Base-by-base conservation (phyloP, 2,888 invertebrate species). In the Dione vanillae region DNA sequence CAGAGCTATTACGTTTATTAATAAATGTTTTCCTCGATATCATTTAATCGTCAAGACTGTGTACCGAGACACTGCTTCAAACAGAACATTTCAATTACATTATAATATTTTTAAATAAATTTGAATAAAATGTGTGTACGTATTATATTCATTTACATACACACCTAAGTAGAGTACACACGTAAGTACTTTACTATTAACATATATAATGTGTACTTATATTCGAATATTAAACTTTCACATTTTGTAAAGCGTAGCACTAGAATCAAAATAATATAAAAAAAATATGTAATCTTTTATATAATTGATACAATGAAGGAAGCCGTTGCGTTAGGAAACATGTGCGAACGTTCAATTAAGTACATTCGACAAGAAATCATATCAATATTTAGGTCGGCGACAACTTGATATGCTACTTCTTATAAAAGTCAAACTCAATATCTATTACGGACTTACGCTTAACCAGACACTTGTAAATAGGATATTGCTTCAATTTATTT, bases 391-490 rank as follows among this genome's bases (percentile, higher is more conserved):
- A 61, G 27, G 45, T 45, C 27, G 45, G 27, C 27, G 20, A 20
- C 20, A 61, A 61, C n/a, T n/a, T 43, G 59, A 61, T 61, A 61
- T 61, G 27, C n/a, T 20, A 61, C 14, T 61, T n/a, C 14, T 61
- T n/a, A 43, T 20, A 43, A 43, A 45, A 43, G 59, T 43, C 27
- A 1, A 61, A 43, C 20, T 41, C 19, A 20, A 19, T 59, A 43
- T 45, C 27, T 0, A 61, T 61, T 20, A 61, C 59, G 27, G 43
- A 43, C 43, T 45, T 43, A 45, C 27, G 43, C 59, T 27, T 61
- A 45, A 43, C 9, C 10, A 45, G 43, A 45, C n/a, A 19, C 41
- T 12, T n/a, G 12, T n/a, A 35, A 45, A 27, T n/a, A 61, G 43
- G 35, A 61, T 61, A 61, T 61, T 61, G 16, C 61, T n/a, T n/a